phyloP scores from a whole-genome alignment of 2,797 vertebrate species.

The Pterois miles region DNA sequence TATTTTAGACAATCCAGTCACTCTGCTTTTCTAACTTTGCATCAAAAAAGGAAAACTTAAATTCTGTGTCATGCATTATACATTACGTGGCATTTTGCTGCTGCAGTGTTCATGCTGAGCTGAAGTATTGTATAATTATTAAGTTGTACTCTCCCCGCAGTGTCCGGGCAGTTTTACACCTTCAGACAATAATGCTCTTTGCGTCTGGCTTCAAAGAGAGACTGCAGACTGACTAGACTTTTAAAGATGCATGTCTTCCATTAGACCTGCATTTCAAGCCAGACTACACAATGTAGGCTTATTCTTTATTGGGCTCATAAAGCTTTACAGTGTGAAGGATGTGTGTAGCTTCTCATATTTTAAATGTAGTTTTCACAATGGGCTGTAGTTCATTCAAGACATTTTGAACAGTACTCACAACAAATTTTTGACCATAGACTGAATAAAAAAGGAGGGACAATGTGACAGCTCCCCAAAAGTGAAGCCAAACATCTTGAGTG shows the following conservation, averaged over 20 bases:
- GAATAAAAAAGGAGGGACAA: too few relatives aligned
- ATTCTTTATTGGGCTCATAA: neutral
- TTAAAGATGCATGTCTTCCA: neutral
- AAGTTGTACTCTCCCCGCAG: neutral
- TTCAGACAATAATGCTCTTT: neutral
- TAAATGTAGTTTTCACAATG: neutral
- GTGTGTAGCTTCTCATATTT: neutral
- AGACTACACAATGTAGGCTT: neutral
- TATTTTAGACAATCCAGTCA: neutral
- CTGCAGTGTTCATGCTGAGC: neutral
- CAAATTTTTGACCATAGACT: too few relatives aligned
- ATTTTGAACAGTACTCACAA: neutral
- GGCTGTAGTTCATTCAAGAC: neutral
- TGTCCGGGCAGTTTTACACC: neutral
- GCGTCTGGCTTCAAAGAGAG: neutral
- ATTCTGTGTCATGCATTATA: neutral
- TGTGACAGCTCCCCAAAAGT: too few relatives aligned
- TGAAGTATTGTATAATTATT: neutral
- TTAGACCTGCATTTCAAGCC: neutral
- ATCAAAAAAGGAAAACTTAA: neutral
- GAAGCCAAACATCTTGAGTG: too few relatives aligned
- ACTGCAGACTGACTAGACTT: neutral
- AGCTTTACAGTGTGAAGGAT: neutral
- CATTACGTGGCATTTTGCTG: neutral
- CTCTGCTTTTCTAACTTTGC: neutral